phyloP scores from a whole-genome alignment of 2,888 invertebrate species.

The Agonopterix arenella region DNA sequence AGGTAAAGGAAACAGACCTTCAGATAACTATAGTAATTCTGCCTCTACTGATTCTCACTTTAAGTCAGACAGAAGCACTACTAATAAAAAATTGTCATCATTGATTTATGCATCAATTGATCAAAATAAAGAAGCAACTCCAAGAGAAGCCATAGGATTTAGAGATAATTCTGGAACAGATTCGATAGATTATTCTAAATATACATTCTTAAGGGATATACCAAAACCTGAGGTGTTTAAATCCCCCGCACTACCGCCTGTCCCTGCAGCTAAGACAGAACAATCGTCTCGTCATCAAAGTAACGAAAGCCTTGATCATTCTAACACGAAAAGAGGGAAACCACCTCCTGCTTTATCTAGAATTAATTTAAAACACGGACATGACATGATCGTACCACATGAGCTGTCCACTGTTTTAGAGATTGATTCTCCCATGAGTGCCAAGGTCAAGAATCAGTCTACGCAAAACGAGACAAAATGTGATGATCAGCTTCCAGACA shows the following conservation, averaged over 20 bases:
- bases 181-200: constrained; percentile 21
- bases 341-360: constrained; percentile 66
- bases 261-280: background rate
- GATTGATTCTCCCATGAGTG: constrained; percentile 81
- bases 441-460: constrained; percentile 49
- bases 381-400: constrained; percentile 62
- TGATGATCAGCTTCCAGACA: constrained; percentile 20
- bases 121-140: too few species aligned
- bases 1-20: too few species aligned
- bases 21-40: too few species aligned
- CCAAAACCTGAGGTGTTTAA: constrained; percentile 42
- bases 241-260: constrained; percentile 8
- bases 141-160: too few species aligned
- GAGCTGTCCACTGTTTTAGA: constrained; percentile 83
- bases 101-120: too few species aligned
- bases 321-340: constrained; percentile 27
- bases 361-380: constrained; percentile 45
- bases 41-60: too few species aligned
- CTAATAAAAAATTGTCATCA: too few species aligned
- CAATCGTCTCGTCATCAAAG: background rate
- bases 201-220: constrained; percentile 44
- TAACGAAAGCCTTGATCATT: background rate
- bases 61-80: too few species aligned
- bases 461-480: constrained; percentile 11
- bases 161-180: background rate